Evolutionary conservation across 2,888 invertebrate genomes (phyloP).

Genomic region (Ochropleura plecta): DNA sequence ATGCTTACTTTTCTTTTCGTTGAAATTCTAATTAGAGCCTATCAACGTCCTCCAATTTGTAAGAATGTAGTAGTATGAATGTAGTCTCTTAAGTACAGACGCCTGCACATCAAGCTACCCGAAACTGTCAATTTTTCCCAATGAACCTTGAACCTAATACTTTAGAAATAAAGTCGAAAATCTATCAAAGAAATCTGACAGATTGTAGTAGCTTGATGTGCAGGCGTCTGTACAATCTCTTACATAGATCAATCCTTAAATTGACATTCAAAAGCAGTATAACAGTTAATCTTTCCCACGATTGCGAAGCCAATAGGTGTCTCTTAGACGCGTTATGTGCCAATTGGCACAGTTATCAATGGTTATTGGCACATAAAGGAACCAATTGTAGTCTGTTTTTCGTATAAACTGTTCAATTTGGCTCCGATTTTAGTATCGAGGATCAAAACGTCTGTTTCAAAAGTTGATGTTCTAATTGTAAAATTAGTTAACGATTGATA

Average conservation of each 20-base stretch:
- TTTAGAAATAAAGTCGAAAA: too few species aligned
- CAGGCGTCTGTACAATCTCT: neutral
- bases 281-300: conserved; percentile 46
- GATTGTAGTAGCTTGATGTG: too few species aligned
- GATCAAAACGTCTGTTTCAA: conserved; percentile 17
- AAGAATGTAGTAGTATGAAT: neutral
- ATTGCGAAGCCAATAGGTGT: conserved; percentile 28
- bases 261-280: conserved; percentile 19
- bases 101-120: too few species aligned
- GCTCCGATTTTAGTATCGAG: conserved; percentile 58
- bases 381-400: conserved; percentile 68
- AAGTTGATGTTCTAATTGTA: conserved; percentile 17
- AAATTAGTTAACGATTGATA: neutral
- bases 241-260: conserved; percentile 18
- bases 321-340: conserved; percentile 63
- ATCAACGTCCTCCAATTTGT: neutral
- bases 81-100: too few species aligned
- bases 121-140: too few species aligned
- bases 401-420: conserved; percentile 70
- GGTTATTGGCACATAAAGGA: conserved; percentile 71
- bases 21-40: neutral
- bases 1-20: neutral
- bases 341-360: conserved; percentile 68
- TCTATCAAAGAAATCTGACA: too few species aligned
- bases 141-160: too few species aligned